These are phyloP conservation scores for Lutraria lutraria DNA, from an alignment of 2,888 invertebrate species.

Conservation along the genomic window DNA sequence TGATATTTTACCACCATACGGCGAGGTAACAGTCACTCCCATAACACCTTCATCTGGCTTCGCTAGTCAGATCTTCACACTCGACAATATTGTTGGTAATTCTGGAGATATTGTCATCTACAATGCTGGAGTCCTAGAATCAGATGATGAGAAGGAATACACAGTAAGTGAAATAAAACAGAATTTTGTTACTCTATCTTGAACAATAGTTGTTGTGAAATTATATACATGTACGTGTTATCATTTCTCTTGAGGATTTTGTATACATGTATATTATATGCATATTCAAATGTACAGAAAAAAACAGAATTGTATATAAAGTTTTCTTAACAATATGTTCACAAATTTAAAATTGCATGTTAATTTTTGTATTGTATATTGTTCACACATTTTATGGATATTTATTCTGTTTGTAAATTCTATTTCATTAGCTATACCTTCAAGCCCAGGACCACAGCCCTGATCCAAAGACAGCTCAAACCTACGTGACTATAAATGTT, in stretches of 20 bases:
- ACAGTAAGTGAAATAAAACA: conserved; percentile 66
- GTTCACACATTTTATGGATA: neutral
- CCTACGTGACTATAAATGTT: conserved; percentile 71
- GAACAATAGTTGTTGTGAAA: neutral
- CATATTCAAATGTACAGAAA: neutral
- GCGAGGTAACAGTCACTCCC: conserved; percentile 73
- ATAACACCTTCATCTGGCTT: conserved; percentile 73
- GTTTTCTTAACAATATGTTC: neutral
- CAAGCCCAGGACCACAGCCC: conserved; percentile 69
- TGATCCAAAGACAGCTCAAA: conserved; percentile 40
- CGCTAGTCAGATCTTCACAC: conserved; percentile 75
- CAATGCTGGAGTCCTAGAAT: conserved; percentile 72
- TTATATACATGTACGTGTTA: neutral
- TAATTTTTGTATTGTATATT: too few species aligned
- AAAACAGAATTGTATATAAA: neutral
- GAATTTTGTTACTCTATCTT: neutral
- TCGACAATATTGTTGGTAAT: conserved; percentile 50
- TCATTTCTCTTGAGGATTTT: neutral
- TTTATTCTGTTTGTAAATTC: conserved; percentile 25
- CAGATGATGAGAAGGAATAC: conserved; percentile 67
- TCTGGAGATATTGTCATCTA: conserved; percentile 70
- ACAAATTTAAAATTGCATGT: too few species aligned
- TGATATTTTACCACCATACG: conserved; percentile 77
- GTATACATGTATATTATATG: neutral
- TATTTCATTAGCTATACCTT: conserved; percentile 66